Conservation (phyloP, 2,113 vertebrate species). For the Takifugu bimaculatus region DNA sequence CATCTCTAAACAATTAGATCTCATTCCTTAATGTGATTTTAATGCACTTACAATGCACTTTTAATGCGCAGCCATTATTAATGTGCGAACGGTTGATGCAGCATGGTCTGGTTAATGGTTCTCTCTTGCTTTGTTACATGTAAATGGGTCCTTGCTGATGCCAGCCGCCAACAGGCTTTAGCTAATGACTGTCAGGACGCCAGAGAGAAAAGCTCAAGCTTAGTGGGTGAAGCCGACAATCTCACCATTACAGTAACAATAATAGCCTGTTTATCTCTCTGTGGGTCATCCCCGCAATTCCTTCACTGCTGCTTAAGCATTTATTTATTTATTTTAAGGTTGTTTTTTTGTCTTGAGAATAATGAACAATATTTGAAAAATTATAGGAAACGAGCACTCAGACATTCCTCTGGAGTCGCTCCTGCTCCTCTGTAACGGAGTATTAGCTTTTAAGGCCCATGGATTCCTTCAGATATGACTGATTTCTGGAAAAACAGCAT, state of each 20-base stretch:
- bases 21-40: slow-evolving; percentile 50
- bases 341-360: slow-evolving; percentile 5
- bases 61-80: slow-evolving; percentile 52
- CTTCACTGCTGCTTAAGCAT: slow-evolving; percentile 6
- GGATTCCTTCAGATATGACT: not conserved
- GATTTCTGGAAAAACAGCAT: slow-evolving; percentile 1
- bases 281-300: slow-evolving; percentile 1
- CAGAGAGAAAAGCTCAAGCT: slow-evolving; percentile 28
- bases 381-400: slow-evolving; percentile 9
- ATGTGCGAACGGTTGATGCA: slow-evolving; percentile 25
- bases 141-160: slow-evolving; percentile 33
- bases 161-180: slow-evolving; percentile 33
- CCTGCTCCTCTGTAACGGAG: no score
- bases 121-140: slow-evolving; percentile 45
- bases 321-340: slow-evolving; percentile 13
- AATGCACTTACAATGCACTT: slow-evolving; percentile 41
- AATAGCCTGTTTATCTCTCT: slow-evolving; percentile 15
- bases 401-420: not conserved
- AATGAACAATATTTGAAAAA: slow-evolving; percentile 2
- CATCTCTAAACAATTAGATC: slow-evolving; percentile 36
- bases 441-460: not conserved
- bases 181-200: slow-evolving; percentile 46
- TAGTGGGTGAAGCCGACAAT: slow-evolving; percentile 23
- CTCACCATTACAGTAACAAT: slow-evolving; percentile 25
- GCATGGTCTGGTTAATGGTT: slow-evolving; percentile 51